A percentile compares a stretch with the other conserved stretches of the same genome.
phyloP scores from a whole-genome alignment of 1,140 invertebrate genomes.

The Drosophila pseudoananassae region DNA sequence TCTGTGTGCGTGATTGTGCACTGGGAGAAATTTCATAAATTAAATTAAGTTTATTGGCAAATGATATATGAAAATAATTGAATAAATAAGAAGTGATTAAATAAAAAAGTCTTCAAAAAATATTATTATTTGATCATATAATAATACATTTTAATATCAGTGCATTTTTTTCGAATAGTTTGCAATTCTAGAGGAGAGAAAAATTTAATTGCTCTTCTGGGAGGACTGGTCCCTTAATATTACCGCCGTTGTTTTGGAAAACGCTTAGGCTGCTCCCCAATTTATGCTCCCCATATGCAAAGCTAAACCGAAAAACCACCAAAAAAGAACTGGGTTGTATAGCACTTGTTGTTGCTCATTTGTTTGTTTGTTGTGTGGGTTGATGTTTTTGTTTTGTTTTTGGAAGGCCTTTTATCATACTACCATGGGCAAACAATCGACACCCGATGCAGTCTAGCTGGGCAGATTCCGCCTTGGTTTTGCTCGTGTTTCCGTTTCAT shows the following conservation, averaged over 20 bases:
- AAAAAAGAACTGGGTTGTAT: conserved; percentile 13
- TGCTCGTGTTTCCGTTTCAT: conserved; percentile 79
- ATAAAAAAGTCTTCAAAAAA: neutral
- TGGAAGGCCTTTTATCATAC: neutral
- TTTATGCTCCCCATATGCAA: conserved; percentile 14
- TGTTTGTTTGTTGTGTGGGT: conserved; percentile 7
- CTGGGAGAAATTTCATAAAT: neutral
- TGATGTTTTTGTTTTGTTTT: neutral
- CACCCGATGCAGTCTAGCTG: conserved; percentile 37
- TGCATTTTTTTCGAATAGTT: conserved; percentile 52
- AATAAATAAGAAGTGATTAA: neutral
- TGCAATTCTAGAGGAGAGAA: conserved; percentile 42
- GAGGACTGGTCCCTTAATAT: conserved; percentile 48
- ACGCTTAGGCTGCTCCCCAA: conserved; percentile 43
- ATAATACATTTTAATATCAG: conserved; percentile 9
- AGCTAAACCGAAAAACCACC: neutral
- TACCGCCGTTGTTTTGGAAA: conserved; percentile 50
- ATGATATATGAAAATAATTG: neutral
- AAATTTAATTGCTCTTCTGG: conserved; percentile 71
- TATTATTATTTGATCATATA: neutral
- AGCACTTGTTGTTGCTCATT: conserved; percentile 18
- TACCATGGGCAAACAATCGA: conserved; percentile 31
- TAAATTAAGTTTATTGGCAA: neutral
- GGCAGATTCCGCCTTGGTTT: conserved; percentile 26
- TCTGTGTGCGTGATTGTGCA: conserved; percentile 25